Base-by-base conservation (phyloP, 2,113 vertebrate genomes). In the Phrynosoma blainvillii region DNA sequence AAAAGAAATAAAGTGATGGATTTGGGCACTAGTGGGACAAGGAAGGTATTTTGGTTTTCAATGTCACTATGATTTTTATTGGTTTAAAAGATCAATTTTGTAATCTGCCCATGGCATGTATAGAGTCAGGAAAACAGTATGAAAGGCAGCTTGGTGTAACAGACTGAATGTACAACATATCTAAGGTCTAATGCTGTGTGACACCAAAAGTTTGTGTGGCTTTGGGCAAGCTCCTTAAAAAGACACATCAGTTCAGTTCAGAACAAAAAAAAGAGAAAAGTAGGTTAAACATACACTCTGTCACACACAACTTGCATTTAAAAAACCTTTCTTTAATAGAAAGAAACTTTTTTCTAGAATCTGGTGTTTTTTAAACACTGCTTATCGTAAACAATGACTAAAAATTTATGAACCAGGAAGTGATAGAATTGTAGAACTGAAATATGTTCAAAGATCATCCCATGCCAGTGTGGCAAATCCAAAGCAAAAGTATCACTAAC, bases 181-280 rank as follows among this genome's bases (percentile, higher is more conserved):
- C 85, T 86, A 71, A 89, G 92, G 87, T 92, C 87, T 96, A 92
- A 96, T 96, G 54, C 89, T 90, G 89, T 74, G 13, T 94, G 92
- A 94, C 94, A 92, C 30, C 74, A 85, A 93, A 80, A 71, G 75
- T 79, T 42, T 91, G 14, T 0, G 2, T 88, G 82, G 93, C 94
- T 92, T 88, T 90, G 90, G 90, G 91, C 86, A 91, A 90, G 84
- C 12, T 94, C 89, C 87, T 92, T 91, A 93, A 92, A 96, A 95
- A 95, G 93, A 93, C 68, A 84, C 47, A 80, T 92, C 93, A 93
- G 84, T 86, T 90, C 92, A 87, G 85, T 27, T 95, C 92, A 94
- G 87, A 40, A 13, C 85, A 82, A n/a, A 54, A 91, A 89, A 71
- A 27, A 71, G 30, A 27, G 23, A 71, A 71, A 88, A 89, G 77